Percentiles rank a stretch among this genome's conserved stretches.
phyloP scores from a whole-genome alignment of 2,113 vertebrate genomes.

The Siniperca knerii region DNA sequence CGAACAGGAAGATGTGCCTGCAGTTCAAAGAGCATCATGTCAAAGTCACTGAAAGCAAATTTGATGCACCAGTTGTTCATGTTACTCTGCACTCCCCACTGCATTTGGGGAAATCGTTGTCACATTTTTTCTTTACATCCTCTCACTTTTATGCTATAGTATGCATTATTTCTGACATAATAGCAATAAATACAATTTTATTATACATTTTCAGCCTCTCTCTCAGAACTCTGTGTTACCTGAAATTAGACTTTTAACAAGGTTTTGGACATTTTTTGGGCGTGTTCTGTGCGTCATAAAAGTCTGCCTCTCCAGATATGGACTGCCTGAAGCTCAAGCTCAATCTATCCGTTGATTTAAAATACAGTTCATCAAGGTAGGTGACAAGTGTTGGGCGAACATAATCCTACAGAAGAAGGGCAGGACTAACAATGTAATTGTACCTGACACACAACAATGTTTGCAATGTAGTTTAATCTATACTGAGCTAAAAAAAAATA shows the following conservation, averaged over 20 bases:
- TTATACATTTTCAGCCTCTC: background rate
- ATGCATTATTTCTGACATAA: background rate
- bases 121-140: background rate
- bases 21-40: background rate
- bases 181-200: background rate
- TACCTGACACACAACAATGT: background rate
- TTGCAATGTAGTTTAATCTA: background rate
- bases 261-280: background rate
- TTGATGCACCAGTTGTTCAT: background rate
- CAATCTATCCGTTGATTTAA: background rate
- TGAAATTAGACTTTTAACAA: background rate
- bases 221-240: background rate
- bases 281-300: background rate
- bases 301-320: background rate
- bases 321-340: background rate
- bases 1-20: constrained; percentile 98
- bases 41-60: background rate
- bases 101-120: background rate
- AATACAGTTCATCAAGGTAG: background rate
- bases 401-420: background rate
- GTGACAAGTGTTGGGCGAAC: too few species aligned
- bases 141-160: too few species aligned
- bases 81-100: background rate
- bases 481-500: background rate
- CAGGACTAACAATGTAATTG: background rate